phyloP scores from a whole-genome alignment of 2,888 invertebrate species.

The Lochmaea capreae region DNA sequence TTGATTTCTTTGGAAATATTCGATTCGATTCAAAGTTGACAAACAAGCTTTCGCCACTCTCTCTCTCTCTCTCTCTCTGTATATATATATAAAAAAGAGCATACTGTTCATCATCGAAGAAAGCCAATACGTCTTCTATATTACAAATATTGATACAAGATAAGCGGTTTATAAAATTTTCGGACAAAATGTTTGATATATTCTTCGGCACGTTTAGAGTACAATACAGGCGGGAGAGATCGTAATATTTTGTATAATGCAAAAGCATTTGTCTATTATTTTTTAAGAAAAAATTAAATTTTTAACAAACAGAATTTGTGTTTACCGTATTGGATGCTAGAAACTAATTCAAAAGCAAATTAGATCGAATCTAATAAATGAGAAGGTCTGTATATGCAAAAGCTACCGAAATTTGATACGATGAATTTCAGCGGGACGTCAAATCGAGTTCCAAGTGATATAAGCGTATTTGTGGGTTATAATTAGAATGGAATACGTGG shows the following conservation, averaged over 20 bases:
- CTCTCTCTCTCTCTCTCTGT: constrained; percentile 22
- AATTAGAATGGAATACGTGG: constrained; percentile 58
- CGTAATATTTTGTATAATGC: too few relatives aligned
- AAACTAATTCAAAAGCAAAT: constrained; percentile 3
- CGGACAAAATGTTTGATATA: constrained; percentile 61
- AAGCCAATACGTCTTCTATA: constrained; percentile 63
- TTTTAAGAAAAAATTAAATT: background rate
- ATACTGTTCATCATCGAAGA: constrained; percentile 44
- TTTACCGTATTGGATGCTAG: background rate
- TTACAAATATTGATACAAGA: constrained; percentile 67
- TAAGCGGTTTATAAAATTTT: constrained; percentile 66
- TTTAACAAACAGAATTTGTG: background rate
- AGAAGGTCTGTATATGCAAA: constrained; percentile 42
- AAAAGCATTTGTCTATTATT: too few relatives aligned
- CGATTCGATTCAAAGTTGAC: constrained; percentile 1
- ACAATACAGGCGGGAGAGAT: constrained; percentile 51
- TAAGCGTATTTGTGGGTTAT: constrained; percentile 46
- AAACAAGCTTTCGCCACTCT: constrained; percentile 28
- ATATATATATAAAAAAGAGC: constrained; percentile 27
- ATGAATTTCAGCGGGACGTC: constrained; percentile 47
- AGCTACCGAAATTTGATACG: constrained; percentile 47
- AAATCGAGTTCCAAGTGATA: constrained; percentile 47
- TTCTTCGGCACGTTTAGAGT: constrained; percentile 60
- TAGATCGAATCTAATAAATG: constrained; percentile 15
- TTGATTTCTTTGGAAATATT: constrained; percentile 18